A percentile compares a stretch with the other conserved stretches of the same genome.
Evolutionary conservation across 2,797 vertebrate genomes (phyloP).

Genomic region (Brachyalestes nurse): DNA sequence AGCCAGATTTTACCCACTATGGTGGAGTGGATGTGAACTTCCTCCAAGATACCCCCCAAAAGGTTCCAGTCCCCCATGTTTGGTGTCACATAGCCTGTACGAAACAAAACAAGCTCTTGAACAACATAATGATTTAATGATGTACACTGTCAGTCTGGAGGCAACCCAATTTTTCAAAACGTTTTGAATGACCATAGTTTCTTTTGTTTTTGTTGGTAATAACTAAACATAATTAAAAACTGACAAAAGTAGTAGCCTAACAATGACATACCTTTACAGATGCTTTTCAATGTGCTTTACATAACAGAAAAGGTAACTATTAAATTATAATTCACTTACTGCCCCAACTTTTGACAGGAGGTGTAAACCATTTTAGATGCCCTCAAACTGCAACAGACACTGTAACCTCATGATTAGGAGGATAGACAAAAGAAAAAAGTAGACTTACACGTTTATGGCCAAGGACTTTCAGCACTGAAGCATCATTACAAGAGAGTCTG

Average conservation of each 20-base stretch:
- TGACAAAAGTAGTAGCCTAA: no score
- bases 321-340: no score
- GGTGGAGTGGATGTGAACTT: slow-evolving; percentile 95
- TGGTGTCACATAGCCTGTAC: slow-evolving; percentile 77
- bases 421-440: neutral
- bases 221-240: neutral
- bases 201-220: no score
- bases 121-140: neutral
- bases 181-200: no score
- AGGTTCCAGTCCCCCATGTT: slow-evolving; percentile 97
- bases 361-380: no score
- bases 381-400: neutral
- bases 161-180: no score
- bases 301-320: no score
- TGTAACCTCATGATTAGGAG: neutral
- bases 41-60: slow-evolving; percentile 91
- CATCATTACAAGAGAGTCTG: neutral
- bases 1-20: slow-evolving; percentile 97
- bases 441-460: slow-evolving; percentile 63
- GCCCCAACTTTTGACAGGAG: neutral
- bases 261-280: no score
- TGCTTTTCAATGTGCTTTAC: no score
- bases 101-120: neutral
- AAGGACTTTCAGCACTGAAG: slow-evolving; percentile 25
- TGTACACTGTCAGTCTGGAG: neutral